Conservation (phyloP, 1,140 invertebrate species). For the Tetramorium parvispinum region DNA sequence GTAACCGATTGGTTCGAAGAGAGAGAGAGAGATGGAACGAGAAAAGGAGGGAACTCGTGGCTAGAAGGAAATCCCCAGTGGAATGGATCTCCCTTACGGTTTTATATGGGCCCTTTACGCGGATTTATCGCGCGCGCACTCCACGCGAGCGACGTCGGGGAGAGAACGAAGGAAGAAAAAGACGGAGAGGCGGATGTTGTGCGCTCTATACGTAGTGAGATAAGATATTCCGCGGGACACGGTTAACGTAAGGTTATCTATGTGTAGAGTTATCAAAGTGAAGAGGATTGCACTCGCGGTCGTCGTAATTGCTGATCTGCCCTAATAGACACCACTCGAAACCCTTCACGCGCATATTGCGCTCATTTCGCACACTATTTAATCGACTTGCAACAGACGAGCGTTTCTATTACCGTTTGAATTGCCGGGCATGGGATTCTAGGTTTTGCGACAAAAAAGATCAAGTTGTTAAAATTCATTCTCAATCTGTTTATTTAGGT, state of each 20-base stretch:
- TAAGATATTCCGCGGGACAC: constrained; percentile 69
- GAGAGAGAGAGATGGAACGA: not conserved
- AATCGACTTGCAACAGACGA: constrained; percentile 38
- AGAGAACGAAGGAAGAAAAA: constrained; percentile 32
- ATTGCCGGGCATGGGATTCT: not conserved
- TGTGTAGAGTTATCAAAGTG: constrained; percentile 65
- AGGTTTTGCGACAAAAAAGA: not conserved
- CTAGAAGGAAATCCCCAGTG: constrained; percentile 67
- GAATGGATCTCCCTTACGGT: constrained; percentile 70
- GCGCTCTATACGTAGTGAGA: constrained; percentile 65
- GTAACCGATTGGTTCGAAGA: constrained; percentile 68
- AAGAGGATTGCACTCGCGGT: constrained; percentile 58
- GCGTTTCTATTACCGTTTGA: not conserved
- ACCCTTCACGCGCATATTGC: constrained; percentile 48
- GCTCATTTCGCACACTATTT: constrained; percentile 52
- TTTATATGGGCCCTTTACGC: constrained; percentile 75
- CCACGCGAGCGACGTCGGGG: constrained; percentile 43
- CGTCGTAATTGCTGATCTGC: constrained; percentile 62
- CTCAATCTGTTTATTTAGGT: not conserved
- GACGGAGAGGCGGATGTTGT: constrained; percentile 52
- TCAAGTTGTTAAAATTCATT: not conserved
- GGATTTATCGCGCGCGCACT: constrained; percentile 68
- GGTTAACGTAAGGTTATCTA: constrained; percentile 63
- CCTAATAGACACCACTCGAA: constrained; percentile 66
- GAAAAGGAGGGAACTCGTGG: constrained; percentile 3